These are phyloP conservation scores for Melanotaenia boesemani DNA, from an alignment of 2,797 vertebrate species.

Conservation along the genomic window DNA sequence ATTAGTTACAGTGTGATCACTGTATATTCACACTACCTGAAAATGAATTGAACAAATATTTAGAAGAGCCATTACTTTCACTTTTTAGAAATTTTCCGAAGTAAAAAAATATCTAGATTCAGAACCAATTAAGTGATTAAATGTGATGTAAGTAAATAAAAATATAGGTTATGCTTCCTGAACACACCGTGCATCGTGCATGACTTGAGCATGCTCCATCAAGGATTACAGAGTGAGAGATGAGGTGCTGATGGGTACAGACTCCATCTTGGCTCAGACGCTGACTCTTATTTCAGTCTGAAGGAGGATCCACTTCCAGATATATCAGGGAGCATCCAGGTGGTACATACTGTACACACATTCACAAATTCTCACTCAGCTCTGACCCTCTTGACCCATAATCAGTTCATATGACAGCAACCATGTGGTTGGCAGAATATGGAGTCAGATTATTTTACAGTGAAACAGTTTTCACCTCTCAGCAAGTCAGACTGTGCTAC, in stretches of 20 bases:
- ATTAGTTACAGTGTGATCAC: too few species aligned
- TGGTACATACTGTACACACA: constrained; percentile 31
- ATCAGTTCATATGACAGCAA: constrained; percentile 47
- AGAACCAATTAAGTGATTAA: neutral
- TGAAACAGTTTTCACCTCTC: constrained; percentile 73
- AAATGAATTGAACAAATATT: neutral
- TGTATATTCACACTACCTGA: neutral
- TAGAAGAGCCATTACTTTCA: neutral
- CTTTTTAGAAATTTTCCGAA: neutral
- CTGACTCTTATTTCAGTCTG: constrained; percentile 57
- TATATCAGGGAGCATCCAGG: constrained; percentile 35
- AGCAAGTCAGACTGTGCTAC: constrained; percentile 45
- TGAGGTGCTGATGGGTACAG: constrained; percentile 51
- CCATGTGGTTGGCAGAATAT: constrained; percentile 57
- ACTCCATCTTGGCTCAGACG: constrained; percentile 48
- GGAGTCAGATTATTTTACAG: constrained; percentile 71
- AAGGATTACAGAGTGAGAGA: constrained; percentile 31
- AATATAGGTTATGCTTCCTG: constrained; percentile 5
- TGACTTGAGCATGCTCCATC: constrained; percentile 36
- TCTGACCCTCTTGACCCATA: constrained; percentile 49
- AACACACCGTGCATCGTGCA: constrained; percentile 25
- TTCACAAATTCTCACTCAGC: constrained; percentile 40
- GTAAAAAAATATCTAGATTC: neutral
- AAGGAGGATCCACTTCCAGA: constrained; percentile 37
- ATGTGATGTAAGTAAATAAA: neutral